Percentiles rank a stretch among this genome's conserved stretches.
phyloP scores from a whole-genome alignment of 1,140 invertebrate species.

The Coenobita brevimanus region DNA sequence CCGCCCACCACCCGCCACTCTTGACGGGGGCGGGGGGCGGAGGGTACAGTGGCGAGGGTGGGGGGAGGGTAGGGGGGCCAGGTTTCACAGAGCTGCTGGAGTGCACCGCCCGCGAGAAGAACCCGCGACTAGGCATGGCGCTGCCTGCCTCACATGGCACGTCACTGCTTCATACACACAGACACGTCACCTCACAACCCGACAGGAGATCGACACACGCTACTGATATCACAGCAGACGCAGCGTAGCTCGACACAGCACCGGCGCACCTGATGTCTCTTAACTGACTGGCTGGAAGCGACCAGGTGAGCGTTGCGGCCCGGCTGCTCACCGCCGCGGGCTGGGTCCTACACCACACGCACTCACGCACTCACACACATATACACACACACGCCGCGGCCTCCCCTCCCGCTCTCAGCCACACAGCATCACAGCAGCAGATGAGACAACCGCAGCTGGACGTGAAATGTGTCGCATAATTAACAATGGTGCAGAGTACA shows the following conservation, averaged over 20 bases:
- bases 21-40: constrained; percentile 21
- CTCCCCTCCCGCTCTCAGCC: background rate
- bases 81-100: constrained; percentile 59
- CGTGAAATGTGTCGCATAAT: too few relatives aligned
- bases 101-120: constrained; percentile 63
- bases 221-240: background rate
- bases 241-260: background rate
- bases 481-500: too few relatives aligned
- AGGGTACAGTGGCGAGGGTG: constrained; percentile 32
- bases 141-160: constrained; percentile 17
- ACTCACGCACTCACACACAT: background rate
- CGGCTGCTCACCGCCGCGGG: constrained; percentile 47
- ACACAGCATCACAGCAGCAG: too few relatives aligned
- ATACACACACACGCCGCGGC: background rate
- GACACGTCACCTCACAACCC: background rate
- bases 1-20: constrained; percentile 56
- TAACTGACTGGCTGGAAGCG: constrained; percentile 44
- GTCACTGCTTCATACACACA: background rate
- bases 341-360: constrained; percentile 13
- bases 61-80: constrained; percentile 47
- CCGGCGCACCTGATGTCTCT: constrained; percentile 39
- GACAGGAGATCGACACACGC: background rate
- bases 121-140: constrained; percentile 61
- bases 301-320: constrained; percentile 47
- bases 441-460: too few relatives aligned